A percentile compares a stretch with the other conserved stretches of the same genome.
Evolutionary conservation across 2,888 invertebrate species (phyloP).

Genomic region (Heliconius ethilla): DNA sequence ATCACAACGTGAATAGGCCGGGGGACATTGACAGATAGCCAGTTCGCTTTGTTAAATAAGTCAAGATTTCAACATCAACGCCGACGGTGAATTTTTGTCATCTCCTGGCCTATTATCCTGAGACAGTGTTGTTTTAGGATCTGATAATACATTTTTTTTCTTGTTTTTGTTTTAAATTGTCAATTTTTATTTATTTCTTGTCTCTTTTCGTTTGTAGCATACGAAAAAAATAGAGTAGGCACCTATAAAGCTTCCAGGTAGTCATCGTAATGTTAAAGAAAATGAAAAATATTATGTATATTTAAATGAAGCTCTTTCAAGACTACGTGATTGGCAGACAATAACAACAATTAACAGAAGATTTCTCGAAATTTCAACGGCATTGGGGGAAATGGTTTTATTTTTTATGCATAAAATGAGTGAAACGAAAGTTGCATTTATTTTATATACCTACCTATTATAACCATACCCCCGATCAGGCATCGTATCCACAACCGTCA

Average conservation of each 20-base stretch:
- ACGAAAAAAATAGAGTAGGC: no score
- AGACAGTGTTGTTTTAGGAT: conserved; percentile 30
- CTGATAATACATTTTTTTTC: not conserved
- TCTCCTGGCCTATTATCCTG: conserved; percentile 48
- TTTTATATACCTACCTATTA: not conserved
- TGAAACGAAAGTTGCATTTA: no score
- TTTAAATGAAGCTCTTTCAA: no score
- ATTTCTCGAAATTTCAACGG: no score
- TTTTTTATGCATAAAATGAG: no score
- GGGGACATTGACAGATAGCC: conserved; percentile 69
- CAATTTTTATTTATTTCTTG: not conserved
- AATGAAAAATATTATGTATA: no score
- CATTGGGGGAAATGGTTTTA: no score
- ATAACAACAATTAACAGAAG: no score
- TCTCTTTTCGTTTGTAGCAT: no score
- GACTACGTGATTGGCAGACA: no score
- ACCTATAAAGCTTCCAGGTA: no score
- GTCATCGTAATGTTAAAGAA: no score
- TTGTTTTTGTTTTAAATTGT: not conserved
- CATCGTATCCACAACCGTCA: not conserved
- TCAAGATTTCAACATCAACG: conserved; percentile 52
- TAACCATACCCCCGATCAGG: not conserved
- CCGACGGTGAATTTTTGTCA: conserved; percentile 51
- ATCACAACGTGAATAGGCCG: conserved; percentile 65
- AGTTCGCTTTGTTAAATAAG: conserved; percentile 67